Evolutionary conservation across 2,888 invertebrate genomes (phyloP).

Genomic region (Drosophila antonietae): DNA sequence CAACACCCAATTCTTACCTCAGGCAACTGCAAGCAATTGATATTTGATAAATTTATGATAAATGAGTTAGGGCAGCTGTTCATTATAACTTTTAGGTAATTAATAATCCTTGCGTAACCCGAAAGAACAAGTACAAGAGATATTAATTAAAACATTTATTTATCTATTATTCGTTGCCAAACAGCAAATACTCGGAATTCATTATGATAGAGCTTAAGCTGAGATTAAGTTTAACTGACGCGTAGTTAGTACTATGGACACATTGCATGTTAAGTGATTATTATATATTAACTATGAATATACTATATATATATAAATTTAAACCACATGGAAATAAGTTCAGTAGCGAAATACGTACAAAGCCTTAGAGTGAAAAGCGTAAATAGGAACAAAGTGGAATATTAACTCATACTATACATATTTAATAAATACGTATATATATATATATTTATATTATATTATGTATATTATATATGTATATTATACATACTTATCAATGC

Average conservation of each 20-base stretch:
- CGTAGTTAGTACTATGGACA: constrained; percentile 32
- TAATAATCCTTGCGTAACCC: neutral
- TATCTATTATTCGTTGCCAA: constrained; percentile 7
- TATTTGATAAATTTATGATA: neutral
- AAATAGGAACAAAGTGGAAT: constrained; percentile 32
- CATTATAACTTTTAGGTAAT: neutral
- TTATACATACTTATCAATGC: neutral
- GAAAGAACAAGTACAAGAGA: neutral
- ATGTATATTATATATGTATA: neutral
- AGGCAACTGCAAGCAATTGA: neutral
- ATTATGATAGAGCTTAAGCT: constrained; percentile 4
- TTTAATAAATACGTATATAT: neutral
- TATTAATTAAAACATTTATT: constrained; percentile 29
- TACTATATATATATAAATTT: constrained; percentile 1
- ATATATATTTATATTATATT: neutral
- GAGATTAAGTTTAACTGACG: constrained; percentile 17
- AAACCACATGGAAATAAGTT: constrained; percentile 1
- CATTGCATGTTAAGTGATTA: constrained; percentile 4
- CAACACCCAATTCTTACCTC: neutral
- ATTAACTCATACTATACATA: constrained; percentile 3
- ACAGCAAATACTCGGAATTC: constrained; percentile 16
- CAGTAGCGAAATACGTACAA: constrained; percentile 11
- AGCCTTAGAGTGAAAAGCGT: constrained; percentile 14
- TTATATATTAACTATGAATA: constrained; percentile 2
- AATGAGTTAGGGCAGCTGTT: neutral